Evolutionary conservation across 2,113 vertebrate species (phyloP), one percentile per base, ranked within the genome.

Genomic region (Tachysurus vachellii): DNA sequence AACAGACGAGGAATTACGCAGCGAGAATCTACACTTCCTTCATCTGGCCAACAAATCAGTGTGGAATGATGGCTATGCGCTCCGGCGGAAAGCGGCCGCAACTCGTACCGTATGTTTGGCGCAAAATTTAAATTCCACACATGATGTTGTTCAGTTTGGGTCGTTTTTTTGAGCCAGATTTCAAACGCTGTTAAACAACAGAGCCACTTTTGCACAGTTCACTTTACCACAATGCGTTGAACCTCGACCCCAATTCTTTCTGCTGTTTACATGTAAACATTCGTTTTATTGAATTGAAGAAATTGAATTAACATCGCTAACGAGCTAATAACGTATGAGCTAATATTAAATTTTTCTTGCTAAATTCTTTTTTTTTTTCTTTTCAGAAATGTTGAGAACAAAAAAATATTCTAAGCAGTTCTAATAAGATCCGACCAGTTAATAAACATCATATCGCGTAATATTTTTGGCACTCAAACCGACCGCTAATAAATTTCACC

Each of bases 91-190:
- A n/a, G 50, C 76, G 19, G 50, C 50, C 50, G 11, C 76, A 36
- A 80, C 77, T 31, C 77, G 53, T 19, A 57, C 54, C 77, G 53
- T 31, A 80, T 53, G 77, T 80, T 80, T 36, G 76, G 50, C 75
- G 50, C 14, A 17, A 31, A n/a, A 3, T 19, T 3, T 17, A 31
- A 79, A 79, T 79, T 56, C 76, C 76, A 54, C n/a, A 79, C 26
- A 10, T 4, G n/a, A 9, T 10, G 54, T 54, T 79, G 50, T 79
- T 79, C n/a, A 10, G 1, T 56, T 28, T 31, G 47, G 23, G 23
- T 53, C 5, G 1, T 26, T 16, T 79, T 54, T 77, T 28, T 9
- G 16, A 16, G 68, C 3, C 4, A 42, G 36, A 44, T 53, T 76
- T 50, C 5, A 23, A 73, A 21, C 12, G 17, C 16, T 8, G 68